Evolutionary conservation across 2,113 vertebrate species (phyloP), one percentile per base, ranked within the genome.

Genomic region (Parotia lawesii): DNA sequence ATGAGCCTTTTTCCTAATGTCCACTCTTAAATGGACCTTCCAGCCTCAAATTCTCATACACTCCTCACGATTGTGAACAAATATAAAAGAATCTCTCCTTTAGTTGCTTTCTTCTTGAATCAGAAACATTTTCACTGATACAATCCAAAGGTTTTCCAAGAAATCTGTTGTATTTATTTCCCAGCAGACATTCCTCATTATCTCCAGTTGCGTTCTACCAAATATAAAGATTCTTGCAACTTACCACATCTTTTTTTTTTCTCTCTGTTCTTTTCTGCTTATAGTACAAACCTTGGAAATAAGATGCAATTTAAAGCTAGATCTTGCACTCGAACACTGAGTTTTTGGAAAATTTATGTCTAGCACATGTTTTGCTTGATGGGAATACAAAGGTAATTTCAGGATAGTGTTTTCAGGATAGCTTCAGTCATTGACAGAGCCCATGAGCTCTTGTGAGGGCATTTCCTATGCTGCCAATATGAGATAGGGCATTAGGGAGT

Each of bases 21-120:
- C 5, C 24, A 17, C 6, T 78, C 12, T 61, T 50, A 67, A 77
- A 78, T 19, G 5, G 51, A 64, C 29, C 25, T 76, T 79, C 45
- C 50, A 73, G 24, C 15, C 28, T 69, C 51, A 71, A 37, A 45
- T 78, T 70, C 53, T 85, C 51, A 87, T 45, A 10, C 48, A 33
- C 73, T 66, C 76, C 51, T 89, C 44, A 82, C 48, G 75, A 40
- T 15, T 44, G 4, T 15, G 40, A 89, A 53, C 0, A 2, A 40
- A 82, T 72, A 80, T 5, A 80, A 83, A 86, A 80, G 13, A 84
- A 75, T n/a, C 2, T 62, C 15, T 48, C 40, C 13, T 47, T 79
- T 83, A 48, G 44, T 85, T 90, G 4, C 20, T 90, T 90, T 48
- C n/a, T 85, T 81, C 48, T 91, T 73, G 42, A 91, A 72, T 75